Conservation (phyloP, 2,797 vertebrate species). For the Simalia tracyae region DNA sequence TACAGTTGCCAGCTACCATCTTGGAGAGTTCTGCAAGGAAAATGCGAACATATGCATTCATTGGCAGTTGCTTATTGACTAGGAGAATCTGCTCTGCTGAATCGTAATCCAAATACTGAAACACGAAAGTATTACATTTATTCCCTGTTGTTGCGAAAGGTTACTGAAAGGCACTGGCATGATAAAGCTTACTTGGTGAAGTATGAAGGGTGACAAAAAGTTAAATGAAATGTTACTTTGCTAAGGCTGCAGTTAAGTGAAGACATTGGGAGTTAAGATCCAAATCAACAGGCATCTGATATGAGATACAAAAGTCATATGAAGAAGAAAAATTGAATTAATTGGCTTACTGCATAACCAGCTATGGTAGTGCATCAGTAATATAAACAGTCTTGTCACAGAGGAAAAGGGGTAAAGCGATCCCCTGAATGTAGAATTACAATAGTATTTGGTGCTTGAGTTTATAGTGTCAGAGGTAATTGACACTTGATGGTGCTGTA, state of each 20-base stretch:
- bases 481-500: constrained; percentile 65
- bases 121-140: not conserved
- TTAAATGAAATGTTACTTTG: not conserved
- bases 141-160: not conserved
- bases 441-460: not conserved
- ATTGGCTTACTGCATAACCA: not conserved
- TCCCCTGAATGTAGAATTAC: not conserved
- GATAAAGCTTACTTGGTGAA: not conserved
- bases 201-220: not conserved
- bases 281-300: not conserved
- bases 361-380: not conserved
- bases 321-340: not conserved
- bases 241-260: not conserved
- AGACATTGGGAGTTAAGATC: not conserved
- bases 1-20: too few relatives aligned
- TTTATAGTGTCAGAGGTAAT: constrained; percentile 14
- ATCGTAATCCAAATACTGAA: not conserved
- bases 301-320: not conserved
- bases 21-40: not conserved
- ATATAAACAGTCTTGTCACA: not conserved
- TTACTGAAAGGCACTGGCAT: not conserved
- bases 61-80: not conserved
- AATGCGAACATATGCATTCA: not conserved
- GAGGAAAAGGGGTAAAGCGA: not conserved
- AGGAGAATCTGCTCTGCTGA: not conserved